Evolutionary conservation across 2,888 invertebrate species (phyloP).

Genomic region (Lordiphosa fenestrarum): DNA sequence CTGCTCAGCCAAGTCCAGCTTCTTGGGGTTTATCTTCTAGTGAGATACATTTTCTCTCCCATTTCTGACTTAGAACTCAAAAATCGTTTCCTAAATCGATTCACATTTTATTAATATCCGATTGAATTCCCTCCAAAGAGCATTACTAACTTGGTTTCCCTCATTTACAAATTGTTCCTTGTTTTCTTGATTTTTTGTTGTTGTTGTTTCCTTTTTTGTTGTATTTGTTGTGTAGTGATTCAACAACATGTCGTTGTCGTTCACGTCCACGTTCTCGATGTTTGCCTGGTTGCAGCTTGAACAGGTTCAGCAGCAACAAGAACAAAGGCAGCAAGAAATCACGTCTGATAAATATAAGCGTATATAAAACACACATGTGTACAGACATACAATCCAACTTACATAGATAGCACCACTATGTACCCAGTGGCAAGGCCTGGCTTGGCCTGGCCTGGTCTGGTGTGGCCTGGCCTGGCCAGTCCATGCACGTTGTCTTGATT

Average conservation of each 20-base stretch:
- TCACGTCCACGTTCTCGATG: slow-evolving; percentile 45
- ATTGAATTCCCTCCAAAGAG: slow-evolving; percentile 12
- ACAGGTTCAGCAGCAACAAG: slow-evolving; percentile 52
- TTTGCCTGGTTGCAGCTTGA: slow-evolving; percentile 45
- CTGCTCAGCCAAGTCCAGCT: no score
- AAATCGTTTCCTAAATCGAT: no score
- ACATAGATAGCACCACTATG: slow-evolving; percentile 11
- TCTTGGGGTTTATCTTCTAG: no score
- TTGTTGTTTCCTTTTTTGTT: slow-evolving; percentile 38
- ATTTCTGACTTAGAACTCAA: no score
- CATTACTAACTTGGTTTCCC: slow-evolving; percentile 15
- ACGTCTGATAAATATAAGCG: slow-evolving; percentile 57
- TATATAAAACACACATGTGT: slow-evolving; percentile 16
- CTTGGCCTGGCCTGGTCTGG: slow-evolving; percentile 10
- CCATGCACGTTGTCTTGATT: slow-evolving; percentile 40
- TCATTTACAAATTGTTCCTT: background rate
- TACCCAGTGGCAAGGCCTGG: slow-evolving; percentile 22
- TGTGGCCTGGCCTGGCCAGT: slow-evolving; percentile 16
- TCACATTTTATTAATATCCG: no score
- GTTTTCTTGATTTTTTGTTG: slow-evolving; percentile 8
- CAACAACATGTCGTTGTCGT: slow-evolving; percentile 64
- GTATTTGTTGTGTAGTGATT: slow-evolving; percentile 57
- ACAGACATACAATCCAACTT: slow-evolving; percentile 6
- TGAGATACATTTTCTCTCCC: no score
- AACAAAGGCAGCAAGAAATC: slow-evolving; percentile 51